Percentiles rank a stretch among this genome's conserved stretches.
phyloP scores from a whole-genome alignment of 2,888 invertebrate genomes.

The Belgica antarctica region DNA sequence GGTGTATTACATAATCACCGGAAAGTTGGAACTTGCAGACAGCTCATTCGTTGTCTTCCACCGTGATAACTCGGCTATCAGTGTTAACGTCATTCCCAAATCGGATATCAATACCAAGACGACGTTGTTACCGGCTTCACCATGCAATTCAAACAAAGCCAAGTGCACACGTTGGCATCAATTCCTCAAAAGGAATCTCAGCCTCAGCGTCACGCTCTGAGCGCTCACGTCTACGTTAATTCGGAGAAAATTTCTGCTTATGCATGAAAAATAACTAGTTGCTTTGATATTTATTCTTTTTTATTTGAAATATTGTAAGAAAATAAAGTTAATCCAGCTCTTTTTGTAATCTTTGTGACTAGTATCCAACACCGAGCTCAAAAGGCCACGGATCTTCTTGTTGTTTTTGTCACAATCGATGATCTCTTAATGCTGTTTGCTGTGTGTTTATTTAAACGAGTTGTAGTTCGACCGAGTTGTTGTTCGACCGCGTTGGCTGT shows the following conservation, averaged over 20 bases:
- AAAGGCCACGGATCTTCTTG: too few species aligned
- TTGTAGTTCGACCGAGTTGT: too few species aligned
- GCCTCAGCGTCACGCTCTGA: conserved; percentile 53
- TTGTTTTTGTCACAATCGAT: too few species aligned
- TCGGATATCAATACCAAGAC: conserved; percentile 55
- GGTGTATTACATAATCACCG: conserved; percentile 56
- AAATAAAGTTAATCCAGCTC: conserved; percentile 49
- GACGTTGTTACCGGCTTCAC: conserved; percentile 62
- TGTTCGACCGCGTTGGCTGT: too few species aligned
- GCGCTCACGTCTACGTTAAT: conserved; percentile 52
- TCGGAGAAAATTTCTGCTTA: conserved; percentile 48
- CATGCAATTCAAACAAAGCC: conserved; percentile 74
- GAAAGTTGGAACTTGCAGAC: conserved; percentile 59
- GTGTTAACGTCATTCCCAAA: conserved; percentile 63
- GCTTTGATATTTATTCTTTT: too few species aligned
- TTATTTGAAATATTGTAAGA: neutral
- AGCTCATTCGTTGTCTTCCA: conserved; percentile 69
- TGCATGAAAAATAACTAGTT: too few species aligned
- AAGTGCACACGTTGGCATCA: conserved; percentile 68
- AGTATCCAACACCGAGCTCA: conserved; percentile 66
- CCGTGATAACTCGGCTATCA: conserved; percentile 83
- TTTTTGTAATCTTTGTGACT: conserved; percentile 75
- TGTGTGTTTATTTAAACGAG: too few species aligned
- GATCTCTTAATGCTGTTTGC: too few species aligned
- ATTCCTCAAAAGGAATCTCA: conserved; percentile 61